Percentiles rank a stretch among this genome's conserved stretches.
phyloP scores from a whole-genome alignment of 2,888 invertebrate species.

The Agapostemon virescens region DNA sequence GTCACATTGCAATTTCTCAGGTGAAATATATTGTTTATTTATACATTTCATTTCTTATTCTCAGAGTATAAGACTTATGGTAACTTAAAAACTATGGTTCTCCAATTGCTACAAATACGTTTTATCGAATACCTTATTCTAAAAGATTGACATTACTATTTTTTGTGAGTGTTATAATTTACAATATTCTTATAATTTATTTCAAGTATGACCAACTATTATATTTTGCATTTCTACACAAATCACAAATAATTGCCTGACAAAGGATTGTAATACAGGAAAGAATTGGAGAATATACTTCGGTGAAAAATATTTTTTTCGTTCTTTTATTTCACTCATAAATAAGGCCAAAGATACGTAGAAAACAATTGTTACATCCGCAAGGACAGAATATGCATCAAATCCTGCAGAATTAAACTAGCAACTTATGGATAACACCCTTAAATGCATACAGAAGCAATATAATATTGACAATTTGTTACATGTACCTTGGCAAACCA shows the following conservation, averaged over 20 bases:
- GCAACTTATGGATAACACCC: constrained; percentile 57
- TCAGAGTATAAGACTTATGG: constrained; percentile 9
- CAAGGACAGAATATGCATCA: constrained; percentile 64
- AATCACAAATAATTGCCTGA: neutral
- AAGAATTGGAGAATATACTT: constrained; percentile 36
- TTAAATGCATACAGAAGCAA: constrained; percentile 54
- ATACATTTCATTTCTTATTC: constrained; percentile 17
- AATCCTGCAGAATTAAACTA: constrained; percentile 68
- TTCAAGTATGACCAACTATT: neutral
- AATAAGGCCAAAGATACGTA: constrained; percentile 71
- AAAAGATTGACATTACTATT: constrained; percentile 13
- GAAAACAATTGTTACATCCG: constrained; percentile 71
- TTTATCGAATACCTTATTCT: constrained; percentile 5
- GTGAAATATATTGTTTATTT: neutral
- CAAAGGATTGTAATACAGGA: constrained; percentile 30
- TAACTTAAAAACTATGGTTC: constrained; percentile 31
- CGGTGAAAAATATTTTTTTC: constrained; percentile 57
- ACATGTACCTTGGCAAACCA: constrained; percentile 87
- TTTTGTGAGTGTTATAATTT: constrained; percentile 21
- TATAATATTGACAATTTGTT: constrained; percentile 56
- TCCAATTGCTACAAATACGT: constrained; percentile 19
- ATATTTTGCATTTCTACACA: constrained; percentile 13
- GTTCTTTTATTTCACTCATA: constrained; percentile 69
- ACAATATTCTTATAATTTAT: constrained; percentile 20
- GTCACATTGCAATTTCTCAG: neutral